Evolutionary conservation across 2,888 invertebrate genomes (phyloP).

Genomic region (Sminthurinus aureus): DNA sequence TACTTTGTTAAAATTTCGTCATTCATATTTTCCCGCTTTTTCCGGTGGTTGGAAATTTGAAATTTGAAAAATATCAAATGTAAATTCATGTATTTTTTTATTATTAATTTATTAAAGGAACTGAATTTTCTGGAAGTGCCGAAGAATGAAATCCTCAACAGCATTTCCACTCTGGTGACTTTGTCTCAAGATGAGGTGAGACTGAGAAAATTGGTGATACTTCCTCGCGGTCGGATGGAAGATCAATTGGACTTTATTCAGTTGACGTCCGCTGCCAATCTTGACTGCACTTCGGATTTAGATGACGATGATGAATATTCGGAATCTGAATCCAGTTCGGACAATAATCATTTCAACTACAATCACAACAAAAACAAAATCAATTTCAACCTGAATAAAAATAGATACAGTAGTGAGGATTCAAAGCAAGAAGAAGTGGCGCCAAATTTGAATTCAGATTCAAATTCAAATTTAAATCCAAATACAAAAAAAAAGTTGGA

Average conservation of each 20-base stretch:
- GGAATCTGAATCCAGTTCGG: not conserved
- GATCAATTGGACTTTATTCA: not conserved
- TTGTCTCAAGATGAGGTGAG: not conserved
- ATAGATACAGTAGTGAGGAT: not conserved
- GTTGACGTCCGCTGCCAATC: not conserved
- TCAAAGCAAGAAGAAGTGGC: too few relatives aligned
- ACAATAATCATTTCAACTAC: not conserved
- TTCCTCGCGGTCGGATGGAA: constrained; percentile 1
- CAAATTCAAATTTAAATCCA: not conserved
- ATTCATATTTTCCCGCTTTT: too few relatives aligned
- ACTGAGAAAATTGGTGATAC: constrained; percentile 3
- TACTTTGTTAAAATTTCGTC: too few relatives aligned
- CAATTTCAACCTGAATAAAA: too few relatives aligned
- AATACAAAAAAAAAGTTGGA: not conserved
- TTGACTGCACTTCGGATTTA: too few relatives aligned
- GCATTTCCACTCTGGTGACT: constrained; percentile 1
- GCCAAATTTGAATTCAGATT: too few relatives aligned
- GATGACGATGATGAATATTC: not conserved
- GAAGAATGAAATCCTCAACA: constrained; percentile 13
- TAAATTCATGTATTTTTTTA: too few relatives aligned
- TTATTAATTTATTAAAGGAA: too few relatives aligned
- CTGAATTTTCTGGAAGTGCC: constrained; percentile 6
- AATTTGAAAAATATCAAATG: too few relatives aligned
- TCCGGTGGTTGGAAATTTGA: too few relatives aligned
- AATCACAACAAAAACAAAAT: too few relatives aligned